A percentile compares a stretch with the other conserved stretches of the same genome.
Conservation (phyloP, 1,140 invertebrate genomes). For the Parasteatoda tepidariorum region DNA sequence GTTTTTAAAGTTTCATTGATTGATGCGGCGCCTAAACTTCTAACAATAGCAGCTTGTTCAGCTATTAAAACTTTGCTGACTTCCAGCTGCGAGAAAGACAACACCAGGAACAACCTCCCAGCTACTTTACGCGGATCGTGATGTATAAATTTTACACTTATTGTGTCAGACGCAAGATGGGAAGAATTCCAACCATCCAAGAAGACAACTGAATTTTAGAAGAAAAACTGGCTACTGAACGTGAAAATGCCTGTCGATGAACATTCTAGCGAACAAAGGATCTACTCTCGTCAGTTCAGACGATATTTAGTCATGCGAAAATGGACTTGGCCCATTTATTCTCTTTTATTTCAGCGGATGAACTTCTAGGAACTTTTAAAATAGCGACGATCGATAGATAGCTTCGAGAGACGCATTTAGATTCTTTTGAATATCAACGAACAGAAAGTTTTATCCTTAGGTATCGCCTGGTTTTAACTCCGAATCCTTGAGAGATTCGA, state of each 20-base stretch:
- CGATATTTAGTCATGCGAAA: background rate
- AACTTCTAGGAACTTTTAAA: background rate
- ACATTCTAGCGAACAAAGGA: background rate
- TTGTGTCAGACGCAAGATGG: background rate
- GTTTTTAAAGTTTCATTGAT: too few species aligned
- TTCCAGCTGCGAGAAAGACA: too few species aligned
- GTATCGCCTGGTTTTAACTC: background rate
- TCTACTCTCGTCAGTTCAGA: background rate
- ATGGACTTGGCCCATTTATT: background rate
- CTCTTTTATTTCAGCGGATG: background rate
- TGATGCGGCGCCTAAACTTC: too few species aligned
- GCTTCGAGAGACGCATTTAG: background rate
- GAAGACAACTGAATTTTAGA: too few species aligned
- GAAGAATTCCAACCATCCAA: background rate
- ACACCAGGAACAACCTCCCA: background rate
- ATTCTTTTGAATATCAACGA: conserved; percentile 39
- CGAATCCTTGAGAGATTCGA: background rate
- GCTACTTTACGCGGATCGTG: background rate
- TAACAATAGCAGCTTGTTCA: too few species aligned
- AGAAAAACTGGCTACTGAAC: background rate
- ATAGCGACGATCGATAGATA: background rate
- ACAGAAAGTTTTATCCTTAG: background rate
- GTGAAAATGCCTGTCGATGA: background rate
- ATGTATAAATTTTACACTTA: background rate
- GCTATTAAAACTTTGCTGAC: too few species aligned